Conservation (phyloP, 2,888 invertebrate species). For the Diadegma fenestrale region DNA sequence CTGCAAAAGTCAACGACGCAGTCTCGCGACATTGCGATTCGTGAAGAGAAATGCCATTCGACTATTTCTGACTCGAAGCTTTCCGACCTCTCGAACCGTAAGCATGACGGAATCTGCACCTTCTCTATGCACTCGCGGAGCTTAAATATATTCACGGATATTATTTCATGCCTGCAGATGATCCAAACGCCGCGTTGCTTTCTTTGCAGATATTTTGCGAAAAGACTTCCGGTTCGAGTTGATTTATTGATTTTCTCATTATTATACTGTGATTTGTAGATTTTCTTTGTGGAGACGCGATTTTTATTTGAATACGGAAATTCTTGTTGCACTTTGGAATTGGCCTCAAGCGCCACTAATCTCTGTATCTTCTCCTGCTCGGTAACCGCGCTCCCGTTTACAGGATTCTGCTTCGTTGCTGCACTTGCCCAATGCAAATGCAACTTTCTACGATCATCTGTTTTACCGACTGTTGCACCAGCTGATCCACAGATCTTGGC, state of each 20-base stretch:
- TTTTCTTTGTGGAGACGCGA: not conserved
- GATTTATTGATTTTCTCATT: not conserved
- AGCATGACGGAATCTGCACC: constrained; percentile 40
- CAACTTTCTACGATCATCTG: constrained; percentile 26
- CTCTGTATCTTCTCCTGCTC: constrained; percentile 2
- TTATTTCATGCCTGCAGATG: constrained; percentile 50
- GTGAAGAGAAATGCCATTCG: constrained; percentile 63
- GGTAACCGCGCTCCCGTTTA: not conserved
- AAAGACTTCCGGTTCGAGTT: not conserved
- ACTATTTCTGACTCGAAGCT: constrained; percentile 70
- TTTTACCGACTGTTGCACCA: constrained; percentile 44
- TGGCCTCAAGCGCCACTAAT: constrained; percentile 38
- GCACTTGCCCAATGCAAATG: not conserved
- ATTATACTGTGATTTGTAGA: too few relatives aligned
- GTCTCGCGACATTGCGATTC: constrained; percentile 17
- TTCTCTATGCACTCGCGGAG: constrained; percentile 15
- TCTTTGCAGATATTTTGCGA: constrained; percentile 42
- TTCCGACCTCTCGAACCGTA: constrained; percentile 43
- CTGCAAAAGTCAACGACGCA: constrained; percentile 11
- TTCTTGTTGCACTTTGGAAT: not conserved
- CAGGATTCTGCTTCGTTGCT: constrained; percentile 36
- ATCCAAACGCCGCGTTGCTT: constrained; percentile 7
- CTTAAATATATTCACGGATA: constrained; percentile 59
- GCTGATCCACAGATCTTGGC: not conserved
- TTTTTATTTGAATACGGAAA: not conserved